Conservation (phyloP, 2,797 vertebrate genomes). For the Acrocephalus scirpaceus region DNA sequence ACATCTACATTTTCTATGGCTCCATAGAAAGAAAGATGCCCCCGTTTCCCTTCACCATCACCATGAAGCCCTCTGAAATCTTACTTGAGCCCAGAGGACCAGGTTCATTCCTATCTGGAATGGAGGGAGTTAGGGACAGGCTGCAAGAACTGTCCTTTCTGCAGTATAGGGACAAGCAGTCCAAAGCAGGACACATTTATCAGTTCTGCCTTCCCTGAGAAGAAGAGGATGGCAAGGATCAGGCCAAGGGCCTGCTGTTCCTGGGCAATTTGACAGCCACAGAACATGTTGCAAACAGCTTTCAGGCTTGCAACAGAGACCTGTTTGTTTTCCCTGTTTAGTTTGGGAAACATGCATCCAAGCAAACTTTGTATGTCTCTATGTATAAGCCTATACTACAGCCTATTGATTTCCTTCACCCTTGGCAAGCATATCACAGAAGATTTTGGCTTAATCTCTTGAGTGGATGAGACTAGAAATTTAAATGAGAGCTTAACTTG, state of each 20-base stretch:
- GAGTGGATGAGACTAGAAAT: slow-evolving; percentile 37
- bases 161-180: not conserved
- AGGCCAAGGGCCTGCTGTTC: not conserved
- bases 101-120: not conserved
- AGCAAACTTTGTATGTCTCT: slow-evolving; percentile 42
- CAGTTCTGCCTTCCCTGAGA: not conserved
- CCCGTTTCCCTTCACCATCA: not conserved
- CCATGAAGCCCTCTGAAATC: not conserved
- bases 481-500: slow-evolving; percentile 22
- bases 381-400: slow-evolving; percentile 31
- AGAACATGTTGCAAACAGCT: slow-evolving; percentile 29
- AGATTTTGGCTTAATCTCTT: slow-evolving; percentile 56
- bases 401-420: slow-evolving; percentile 49
- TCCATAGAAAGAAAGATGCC: not conserved
- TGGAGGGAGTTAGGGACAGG: not conserved
- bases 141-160: not conserved
- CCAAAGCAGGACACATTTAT: not conserved
- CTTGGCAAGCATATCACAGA: slow-evolving; percentile 34
- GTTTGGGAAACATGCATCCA: slow-evolving; percentile 53
- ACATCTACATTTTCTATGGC: not conserved
- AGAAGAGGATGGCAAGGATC: not conserved
- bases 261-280: slow-evolving; percentile 12
- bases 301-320: slow-evolving; percentile 52
- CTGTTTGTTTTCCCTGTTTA: slow-evolving; percentile 54
- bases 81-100: not conserved